phyloP scores from a whole-genome alignment of 2,113 vertebrate species.

The Climacteris rufus region DNA sequence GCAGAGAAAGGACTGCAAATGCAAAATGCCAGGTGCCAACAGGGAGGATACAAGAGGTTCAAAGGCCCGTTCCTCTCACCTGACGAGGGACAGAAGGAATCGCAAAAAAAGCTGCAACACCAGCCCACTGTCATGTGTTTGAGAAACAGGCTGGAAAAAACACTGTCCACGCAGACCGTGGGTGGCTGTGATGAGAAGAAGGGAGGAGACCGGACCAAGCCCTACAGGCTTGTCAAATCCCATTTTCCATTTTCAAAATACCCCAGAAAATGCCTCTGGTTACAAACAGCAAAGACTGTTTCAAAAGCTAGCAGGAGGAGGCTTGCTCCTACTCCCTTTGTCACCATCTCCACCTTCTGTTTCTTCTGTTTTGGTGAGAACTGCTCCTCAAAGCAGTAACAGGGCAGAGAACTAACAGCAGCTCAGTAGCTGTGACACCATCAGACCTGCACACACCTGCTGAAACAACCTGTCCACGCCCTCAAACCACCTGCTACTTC shows the following conservation, averaged over 20 bases:
- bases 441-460: neutral
- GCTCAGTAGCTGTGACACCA: neutral
- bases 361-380: neutral
- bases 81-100: neutral
- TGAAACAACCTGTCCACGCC: neutral
- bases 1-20: neutral
- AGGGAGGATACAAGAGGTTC: neutral
- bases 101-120: rapidly evolving
- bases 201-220: neutral
- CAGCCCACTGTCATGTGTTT: rapidly evolving
- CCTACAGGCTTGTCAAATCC: neutral
- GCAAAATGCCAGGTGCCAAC: rapidly evolving
- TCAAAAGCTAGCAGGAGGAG: neutral
- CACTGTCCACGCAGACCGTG: rapidly evolving
- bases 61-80: neutral
- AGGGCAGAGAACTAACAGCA: neutral
- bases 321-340: neutral
- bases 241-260: neutral
- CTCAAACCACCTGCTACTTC: neutral
- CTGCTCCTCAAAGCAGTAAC: neutral
- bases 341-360: neutral
- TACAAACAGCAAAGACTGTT: neutral
- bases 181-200: neutral
- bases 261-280: neutral
- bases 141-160: neutral